A percentile compares a stretch with the other conserved stretches of the same genome.
Conservation (phyloP, 2,113 vertebrate species). For the Ophthalmolycus amberensis region DNA sequence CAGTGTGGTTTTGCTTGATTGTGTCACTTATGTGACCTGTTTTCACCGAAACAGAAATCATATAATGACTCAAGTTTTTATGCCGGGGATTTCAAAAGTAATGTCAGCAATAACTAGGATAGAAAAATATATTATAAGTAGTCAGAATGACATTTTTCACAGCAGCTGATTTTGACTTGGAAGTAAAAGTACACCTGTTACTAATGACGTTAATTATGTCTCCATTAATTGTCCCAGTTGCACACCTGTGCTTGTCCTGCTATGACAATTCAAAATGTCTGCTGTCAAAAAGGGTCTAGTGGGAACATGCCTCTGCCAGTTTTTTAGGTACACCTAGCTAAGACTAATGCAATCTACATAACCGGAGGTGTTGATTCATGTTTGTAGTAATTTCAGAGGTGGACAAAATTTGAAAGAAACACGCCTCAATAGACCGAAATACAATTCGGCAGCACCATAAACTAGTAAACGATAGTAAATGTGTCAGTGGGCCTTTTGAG, state of each 20-base stretch:
- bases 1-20: slow-evolving; percentile 56
- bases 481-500: neutral
- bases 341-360: neutral
- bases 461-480: neutral
- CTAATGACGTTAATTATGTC: too few species aligned
- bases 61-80: neutral
- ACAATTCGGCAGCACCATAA: neutral
- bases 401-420: neutral
- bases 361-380: neutral
- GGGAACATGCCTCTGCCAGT: neutral
- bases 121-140: neutral
- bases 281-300: neutral
- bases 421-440: neutral
- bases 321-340: neutral
- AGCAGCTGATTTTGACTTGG: neutral
- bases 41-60: slow-evolving; percentile 15
- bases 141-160: neutral
- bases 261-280: neutral
- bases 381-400: neutral
- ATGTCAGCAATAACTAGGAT: neutral
- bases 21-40: slow-evolving; percentile 24
- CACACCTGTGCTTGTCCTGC: too few species aligned
- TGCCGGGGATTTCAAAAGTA: neutral
- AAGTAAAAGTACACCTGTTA: neutral
- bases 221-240: neutral